These are phyloP conservation scores for Synergus itoensis DNA, from an alignment of 2,888 invertebrate species.

Conservation along the genomic window DNA sequence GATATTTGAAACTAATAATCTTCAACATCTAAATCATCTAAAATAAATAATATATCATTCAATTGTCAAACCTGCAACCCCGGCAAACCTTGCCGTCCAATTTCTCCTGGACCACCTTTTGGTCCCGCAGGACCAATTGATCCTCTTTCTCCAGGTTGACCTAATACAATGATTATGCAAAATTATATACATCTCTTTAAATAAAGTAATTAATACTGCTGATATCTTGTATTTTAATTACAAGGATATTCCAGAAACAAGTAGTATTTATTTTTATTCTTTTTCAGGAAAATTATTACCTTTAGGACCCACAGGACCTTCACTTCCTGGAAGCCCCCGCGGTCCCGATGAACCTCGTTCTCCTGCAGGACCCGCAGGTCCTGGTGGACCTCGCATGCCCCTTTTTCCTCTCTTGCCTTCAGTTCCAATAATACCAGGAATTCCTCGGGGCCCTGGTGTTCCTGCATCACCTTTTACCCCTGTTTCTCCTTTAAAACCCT, in stretches of 20 bases:
- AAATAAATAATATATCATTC: background rate
- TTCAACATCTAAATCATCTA: background rate
- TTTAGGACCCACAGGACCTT: slow-evolving; percentile 88
- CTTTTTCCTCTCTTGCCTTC: slow-evolving; percentile 89
- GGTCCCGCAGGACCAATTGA: slow-evolving; percentile 78
- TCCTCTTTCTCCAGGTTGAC: slow-evolving; percentile 87
- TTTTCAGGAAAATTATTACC: slow-evolving; percentile 76
- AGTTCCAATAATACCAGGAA: slow-evolving; percentile 78
- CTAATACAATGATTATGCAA: slow-evolving; percentile 62
- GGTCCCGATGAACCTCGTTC: slow-evolving; percentile 81
- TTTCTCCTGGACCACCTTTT: slow-evolving; percentile 83
- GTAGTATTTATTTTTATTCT: background rate
- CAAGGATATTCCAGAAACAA: background rate
- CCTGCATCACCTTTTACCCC: slow-evolving; percentile 84
- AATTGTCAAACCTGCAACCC: slow-evolving; percentile 77
- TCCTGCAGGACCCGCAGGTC: slow-evolving; percentile 83
- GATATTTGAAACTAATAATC: background rate
- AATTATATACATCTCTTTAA: background rate
- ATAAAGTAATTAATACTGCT: background rate
- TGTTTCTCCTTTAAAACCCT: slow-evolving; percentile 77
- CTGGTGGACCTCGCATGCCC: slow-evolving; percentile 85
- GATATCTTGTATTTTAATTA: background rate
- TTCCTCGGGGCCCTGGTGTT: slow-evolving; percentile 79
- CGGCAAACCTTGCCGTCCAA: slow-evolving; percentile 81
- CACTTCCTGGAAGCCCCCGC: slow-evolving; percentile 86